phyloP scores from a whole-genome alignment of 1,140 invertebrate genomes.

The Atta texana region DNA sequence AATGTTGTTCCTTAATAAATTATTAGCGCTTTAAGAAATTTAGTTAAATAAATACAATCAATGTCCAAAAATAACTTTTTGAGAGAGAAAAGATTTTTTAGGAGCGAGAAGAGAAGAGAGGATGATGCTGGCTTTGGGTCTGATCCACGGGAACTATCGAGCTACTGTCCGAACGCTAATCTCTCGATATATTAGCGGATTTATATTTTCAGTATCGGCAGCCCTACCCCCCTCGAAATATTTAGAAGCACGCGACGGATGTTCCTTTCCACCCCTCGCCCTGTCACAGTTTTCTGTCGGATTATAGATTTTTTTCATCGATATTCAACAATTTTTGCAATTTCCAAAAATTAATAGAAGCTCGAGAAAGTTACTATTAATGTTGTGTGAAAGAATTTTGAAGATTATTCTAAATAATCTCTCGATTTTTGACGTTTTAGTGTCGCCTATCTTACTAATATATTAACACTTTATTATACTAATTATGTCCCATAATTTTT shows the following conservation, averaged over 20 bases:
- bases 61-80: background rate
- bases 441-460: constrained; percentile 9
- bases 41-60: background rate
- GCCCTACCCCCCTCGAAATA: constrained; percentile 65
- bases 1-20: background rate
- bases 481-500: constrained; percentile 56
- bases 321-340: constrained; percentile 12
- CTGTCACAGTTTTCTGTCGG: background rate
- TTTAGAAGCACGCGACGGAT: constrained; percentile 67
- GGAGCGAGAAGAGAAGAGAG: background rate
- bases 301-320: background rate
- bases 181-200: constrained; percentile 85
- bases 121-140: constrained; percentile 59
- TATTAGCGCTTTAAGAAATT: background rate
- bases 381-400: background rate
- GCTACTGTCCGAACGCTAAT: constrained; percentile 83
- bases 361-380: constrained; percentile 5
- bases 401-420: background rate
- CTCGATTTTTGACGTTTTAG: background rate
- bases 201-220: constrained; percentile 82
- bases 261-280: background rate
- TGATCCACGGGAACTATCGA: constrained; percentile 76
- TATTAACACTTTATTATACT: constrained; percentile 45
- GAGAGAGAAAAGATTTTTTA: background rate
- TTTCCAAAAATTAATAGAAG: constrained; percentile 11